Evolutionary conservation across 2,797 vertebrate genomes (phyloP), one percentile per base, ranked within the genome.

Genomic region (Amblyraja radiata): DNA sequence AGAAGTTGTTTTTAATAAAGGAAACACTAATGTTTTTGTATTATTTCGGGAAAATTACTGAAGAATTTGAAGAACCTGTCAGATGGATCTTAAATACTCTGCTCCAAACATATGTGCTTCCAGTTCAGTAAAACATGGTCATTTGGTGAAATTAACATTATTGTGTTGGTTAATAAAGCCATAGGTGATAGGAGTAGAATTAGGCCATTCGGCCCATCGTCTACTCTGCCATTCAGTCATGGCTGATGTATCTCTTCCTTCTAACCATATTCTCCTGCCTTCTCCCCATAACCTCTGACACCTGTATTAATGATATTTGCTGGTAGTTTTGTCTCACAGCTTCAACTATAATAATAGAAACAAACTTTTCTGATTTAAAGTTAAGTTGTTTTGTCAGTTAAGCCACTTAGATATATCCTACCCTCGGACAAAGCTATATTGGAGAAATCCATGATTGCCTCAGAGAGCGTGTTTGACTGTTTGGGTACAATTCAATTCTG

Each of bases 11-110:
- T 74, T 61, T 28, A 1, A 9, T 23, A 90, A 25, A 13, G 8
- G 65, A 88, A 32, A 65, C 83, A 86, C 23, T 61, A 58, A 84
- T 28, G 28, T 71, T 71, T 39, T 65, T 39, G 90, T 74, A 76
- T 54, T 92, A 25, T 76, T 92, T 36, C 21, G 76, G 36, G 90
- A 92, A 74, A 76, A 74, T 68, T 74, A 76, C 36, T 25, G 39
- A 74, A 74, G 68, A 68, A 92, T n/a, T 76, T 92, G 23, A 92
- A 92, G 71, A 92, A 54, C 76, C 39, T 5, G 39, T 74, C 73
- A 74, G 71, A 73, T 65, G 71, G 65, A 61, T 73, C 39, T 71
- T 90, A 65, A 90, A 13, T 65, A 90, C 32, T 68, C 63, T 86
- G 81, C 11, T 63, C 25, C 83, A 61, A 32, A 23, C 54, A 23